Percentiles rank a stretch among this genome's conserved stretches.
Conservation (phyloP, 2,888 invertebrate genomes). For the Nasonovia ribisnigri region DNA sequence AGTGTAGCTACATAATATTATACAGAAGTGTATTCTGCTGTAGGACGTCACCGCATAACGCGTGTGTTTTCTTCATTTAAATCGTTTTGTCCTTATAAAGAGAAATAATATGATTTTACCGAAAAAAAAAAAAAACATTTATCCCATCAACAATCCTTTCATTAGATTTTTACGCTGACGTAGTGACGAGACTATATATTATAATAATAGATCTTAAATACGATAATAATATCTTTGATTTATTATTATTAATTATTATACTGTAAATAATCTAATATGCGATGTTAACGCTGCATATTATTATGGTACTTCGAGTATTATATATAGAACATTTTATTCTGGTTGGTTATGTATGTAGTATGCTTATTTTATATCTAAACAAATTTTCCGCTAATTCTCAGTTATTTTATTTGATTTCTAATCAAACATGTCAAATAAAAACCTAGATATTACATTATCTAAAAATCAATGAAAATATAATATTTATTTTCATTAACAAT, state of each 20-base stretch:
- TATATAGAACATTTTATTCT: too few species aligned
- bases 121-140: not conserved
- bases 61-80: not conserved
- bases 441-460: not conserved
- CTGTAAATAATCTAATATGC: too few species aligned
- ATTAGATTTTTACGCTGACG: not conserved
- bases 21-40: not conserved
- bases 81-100: constrained; percentile 35
- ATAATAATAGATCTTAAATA: not conserved
- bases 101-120: not conserved
- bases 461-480: not conserved
- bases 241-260: not conserved
- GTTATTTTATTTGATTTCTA: not conserved
- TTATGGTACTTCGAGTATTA: too few species aligned
- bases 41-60: not conserved
- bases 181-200: not conserved
- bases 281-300: too few species aligned
- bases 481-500: not conserved
- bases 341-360: too few species aligned
- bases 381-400: not conserved
- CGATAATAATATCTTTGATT: not conserved
- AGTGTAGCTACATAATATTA: not conserved
- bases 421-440: not conserved
- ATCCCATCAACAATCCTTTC: not conserved
- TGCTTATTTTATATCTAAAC: too few species aligned